Evolutionary conservation across 2,888 invertebrate genomes (phyloP), one percentile per base, ranked within the genome.

Genomic region (Artemia sinica): DNA sequence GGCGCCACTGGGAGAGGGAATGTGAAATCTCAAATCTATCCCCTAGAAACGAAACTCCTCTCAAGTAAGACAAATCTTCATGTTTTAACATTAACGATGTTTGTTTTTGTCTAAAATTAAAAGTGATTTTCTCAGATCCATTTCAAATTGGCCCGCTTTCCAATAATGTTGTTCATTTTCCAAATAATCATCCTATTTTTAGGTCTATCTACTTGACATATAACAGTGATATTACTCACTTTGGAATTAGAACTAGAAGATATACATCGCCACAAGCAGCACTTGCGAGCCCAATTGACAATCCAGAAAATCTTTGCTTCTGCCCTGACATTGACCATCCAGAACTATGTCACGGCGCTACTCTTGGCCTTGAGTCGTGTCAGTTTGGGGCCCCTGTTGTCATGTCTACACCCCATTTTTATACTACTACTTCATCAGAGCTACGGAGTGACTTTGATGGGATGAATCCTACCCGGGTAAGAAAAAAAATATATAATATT

Each of bases 391-490:
- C 83, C 0, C 91, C 92, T 0, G 76, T 92, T 66, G 81, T 86
- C 12, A 86, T 83, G 0, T 88, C 91, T 0, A 75, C 88, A 76
- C 92, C 92, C 0, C 92, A 93, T 77, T 78, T 77, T 72, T 75
- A 75, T 70, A 73, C 75, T 66, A 75, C 75, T 2, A 74, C 74
- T 52, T 58, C 63, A 18, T 14, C 48, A 18, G 65, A 66, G 41
- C 58, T 67, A 67, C 69, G 63, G 13, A 52, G 68, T 50, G 70
- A 63, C 52, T 58, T 58, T 10, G 63, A 58, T 58, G 63, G 63
- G n/a, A 28, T 58, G 10, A 58, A 58, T n/a, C 63, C 63, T 9
- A 9, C 28, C 28, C 63, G 28, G 63, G 63, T 58, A 18, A 58
- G 63, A 41, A 41, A 41, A 41, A 41, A 41, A 41, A 41, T 41